A percentile compares a stretch with the other conserved stretches of the same genome.
Conservation (phyloP, 2,113 vertebrate genomes). For the Melanostigma gelatinosum region DNA sequence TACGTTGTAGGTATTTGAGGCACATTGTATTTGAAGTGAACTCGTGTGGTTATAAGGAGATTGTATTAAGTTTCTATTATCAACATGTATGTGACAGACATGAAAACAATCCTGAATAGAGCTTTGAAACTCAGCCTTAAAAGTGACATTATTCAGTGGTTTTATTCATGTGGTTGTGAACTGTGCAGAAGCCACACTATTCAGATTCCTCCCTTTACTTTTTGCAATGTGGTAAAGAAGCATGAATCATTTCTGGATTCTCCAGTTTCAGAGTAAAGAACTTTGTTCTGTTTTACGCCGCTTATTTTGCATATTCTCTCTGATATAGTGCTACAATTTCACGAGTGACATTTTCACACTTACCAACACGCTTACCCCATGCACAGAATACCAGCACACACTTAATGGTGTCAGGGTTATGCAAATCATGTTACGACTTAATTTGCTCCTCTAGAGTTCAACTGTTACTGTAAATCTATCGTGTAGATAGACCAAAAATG, state of each 20-base stretch:
- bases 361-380: background rate
- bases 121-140: conserved; percentile 21
- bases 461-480: background rate
- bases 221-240: conserved; percentile 17
- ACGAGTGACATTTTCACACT: conserved; percentile 32
- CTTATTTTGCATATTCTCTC: conserved; percentile 35
- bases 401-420: conserved; percentile 27
- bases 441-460: conserved; percentile 21
- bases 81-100: conserved; percentile 18
- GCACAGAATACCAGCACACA: background rate
- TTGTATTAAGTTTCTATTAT: conserved; percentile 18
- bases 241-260: conserved; percentile 12
- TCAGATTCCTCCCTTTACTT: conserved; percentile 13
- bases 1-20: background rate
- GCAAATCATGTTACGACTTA: conserved; percentile 26
- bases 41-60: background rate
- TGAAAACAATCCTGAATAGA: conserved; percentile 22
- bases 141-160: conserved; percentile 14
- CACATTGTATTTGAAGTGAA: conserved; percentile 12
- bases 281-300: background rate
- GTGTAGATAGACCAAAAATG: background rate
- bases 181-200: conserved; percentile 9
- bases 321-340: conserved; percentile 45
- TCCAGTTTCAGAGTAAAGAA: conserved; percentile 18
- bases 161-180: conserved; percentile 39